Evolutionary conservation across 2,113 vertebrate genomes (phyloP).

Genomic region (Eupsittula cactorum): DNA sequence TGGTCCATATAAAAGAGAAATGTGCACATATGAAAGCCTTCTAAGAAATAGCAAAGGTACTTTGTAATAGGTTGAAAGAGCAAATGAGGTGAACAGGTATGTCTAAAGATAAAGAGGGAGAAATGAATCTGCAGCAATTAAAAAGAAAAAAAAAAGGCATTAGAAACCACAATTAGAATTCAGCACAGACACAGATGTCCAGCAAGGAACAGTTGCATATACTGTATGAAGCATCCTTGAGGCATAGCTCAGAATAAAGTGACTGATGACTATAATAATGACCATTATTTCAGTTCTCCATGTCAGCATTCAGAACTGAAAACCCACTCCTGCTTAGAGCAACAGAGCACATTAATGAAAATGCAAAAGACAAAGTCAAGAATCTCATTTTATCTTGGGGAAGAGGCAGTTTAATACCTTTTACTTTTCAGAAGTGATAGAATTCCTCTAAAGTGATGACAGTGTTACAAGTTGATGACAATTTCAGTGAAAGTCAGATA

Average conservation of each 20-base stretch:
- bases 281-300: background rate
- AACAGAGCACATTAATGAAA: conserved; percentile 17
- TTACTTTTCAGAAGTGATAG: background rate
- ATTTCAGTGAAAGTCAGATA: background rate
- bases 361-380: background rate
- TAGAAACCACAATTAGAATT: conserved; percentile 2
- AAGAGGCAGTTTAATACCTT: background rate
- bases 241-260: background rate
- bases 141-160: background rate
- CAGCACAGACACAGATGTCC: background rate
- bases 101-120: background rate
- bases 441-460: conserved; percentile 2
- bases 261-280: conserved; percentile 21
- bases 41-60: background rate
- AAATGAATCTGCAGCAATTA: background rate
- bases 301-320: conserved; percentile 16
- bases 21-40: background rate
- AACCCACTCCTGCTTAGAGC: background rate
- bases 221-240: background rate
- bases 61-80: background rate
- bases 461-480: background rate
- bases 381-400: conserved; percentile 3
- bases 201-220: background rate
- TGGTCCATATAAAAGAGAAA: background rate
- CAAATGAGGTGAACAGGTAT: background rate